phyloP scores from a whole-genome alignment of 2,797 vertebrate genomes.

The Oreonectes daqikongensis region DNA sequence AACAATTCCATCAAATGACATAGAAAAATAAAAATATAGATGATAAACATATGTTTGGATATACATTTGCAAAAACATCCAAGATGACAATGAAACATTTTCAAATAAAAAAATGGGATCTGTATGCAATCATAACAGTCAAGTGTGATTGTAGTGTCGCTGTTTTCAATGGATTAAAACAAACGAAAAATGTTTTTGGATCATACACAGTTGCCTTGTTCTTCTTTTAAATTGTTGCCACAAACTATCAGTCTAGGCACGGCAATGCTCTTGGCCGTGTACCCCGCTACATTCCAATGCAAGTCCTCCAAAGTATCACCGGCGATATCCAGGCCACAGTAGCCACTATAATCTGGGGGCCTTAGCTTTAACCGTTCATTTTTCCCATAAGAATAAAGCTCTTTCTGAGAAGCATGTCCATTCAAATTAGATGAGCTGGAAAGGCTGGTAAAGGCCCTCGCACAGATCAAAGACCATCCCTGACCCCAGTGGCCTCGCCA shows the following conservation, averaged over 20 bases:
- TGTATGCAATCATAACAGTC: conserved; percentile 5
- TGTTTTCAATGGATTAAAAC: neutral
- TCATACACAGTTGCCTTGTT: conserved; percentile 32
- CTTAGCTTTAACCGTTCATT: conserved; percentile 20
- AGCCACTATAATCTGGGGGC: conserved; percentile 20
- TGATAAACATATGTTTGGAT: neutral
- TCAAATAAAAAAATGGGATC: conserved; percentile 3
- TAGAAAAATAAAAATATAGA: conserved; percentile 12
- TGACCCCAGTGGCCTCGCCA: conserved; percentile 66
- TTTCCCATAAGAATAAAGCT: conserved; percentile 53
- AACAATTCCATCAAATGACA: conserved; percentile 3
- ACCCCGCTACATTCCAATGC: conserved; percentile 33
- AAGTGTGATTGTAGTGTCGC: neutral
- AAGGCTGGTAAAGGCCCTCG: conserved; percentile 62
- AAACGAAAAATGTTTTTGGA: neutral
- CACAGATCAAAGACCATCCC: conserved; percentile 71
- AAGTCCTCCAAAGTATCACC: conserved; percentile 34
- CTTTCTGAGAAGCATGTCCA: conserved; percentile 70
- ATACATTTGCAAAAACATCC: neutral
- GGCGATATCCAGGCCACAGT: conserved; percentile 13
- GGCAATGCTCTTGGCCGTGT: conserved; percentile 18
- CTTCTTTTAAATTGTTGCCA: conserved; percentile 30
- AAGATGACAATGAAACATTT: neutral
- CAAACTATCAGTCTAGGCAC: conserved; percentile 25
- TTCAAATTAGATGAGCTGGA: conserved; percentile 63